Base-by-base conservation (phyloP, 2,113 vertebrate species). In the Myocastor coypus region DNA sequence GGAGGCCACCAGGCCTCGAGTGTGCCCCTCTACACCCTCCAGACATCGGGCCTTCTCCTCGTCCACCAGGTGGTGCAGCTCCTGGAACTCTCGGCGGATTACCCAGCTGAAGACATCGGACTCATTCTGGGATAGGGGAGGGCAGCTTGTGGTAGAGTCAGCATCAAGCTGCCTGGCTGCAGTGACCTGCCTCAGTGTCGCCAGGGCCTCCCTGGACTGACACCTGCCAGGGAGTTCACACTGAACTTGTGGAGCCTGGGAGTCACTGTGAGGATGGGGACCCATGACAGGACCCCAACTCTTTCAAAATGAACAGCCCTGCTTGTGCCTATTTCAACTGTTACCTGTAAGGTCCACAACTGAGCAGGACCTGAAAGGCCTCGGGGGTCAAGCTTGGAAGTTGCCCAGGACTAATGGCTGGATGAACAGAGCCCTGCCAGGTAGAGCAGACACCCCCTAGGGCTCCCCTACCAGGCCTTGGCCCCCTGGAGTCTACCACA, bases 81-180 rank as follows among this genome's bases (percentile, higher is more conserved):
- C 99, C 80, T 99, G 99, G 94, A 99, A 99, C 98, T 99, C 99
- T 6, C 98, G 99, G 88, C 98, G 98, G 92, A 99, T 98, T 97
- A 99, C 99, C 98, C 98, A 99, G 96, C 99, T 99, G 98, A 99
- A 98, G 93, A 99, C 98, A 9, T 99, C 99, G 0, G 98, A 99
- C 97, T 99, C 99, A 0, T 99, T 99, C 99, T 99, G 95, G 34
- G 57, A 87, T 16, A 37, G 22, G 52, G 80, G 0, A 83, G 40
- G 93, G 40, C 66, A 68, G 37, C n/a, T 92, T 63, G 81, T 46
- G 3, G 40, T 3, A 5, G 50, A 40, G 34, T 19, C 14, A 3
- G 11, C 8, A 19, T 42, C 0, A 1, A 64, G 61, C 82, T 9
- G 61, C 40, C 46, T 7, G 32, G 17, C 42, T 68, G 1, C 22